Conservation (phyloP, 2,113 vertebrate genomes). For the Ictidomys tridecemlineatus region DNA sequence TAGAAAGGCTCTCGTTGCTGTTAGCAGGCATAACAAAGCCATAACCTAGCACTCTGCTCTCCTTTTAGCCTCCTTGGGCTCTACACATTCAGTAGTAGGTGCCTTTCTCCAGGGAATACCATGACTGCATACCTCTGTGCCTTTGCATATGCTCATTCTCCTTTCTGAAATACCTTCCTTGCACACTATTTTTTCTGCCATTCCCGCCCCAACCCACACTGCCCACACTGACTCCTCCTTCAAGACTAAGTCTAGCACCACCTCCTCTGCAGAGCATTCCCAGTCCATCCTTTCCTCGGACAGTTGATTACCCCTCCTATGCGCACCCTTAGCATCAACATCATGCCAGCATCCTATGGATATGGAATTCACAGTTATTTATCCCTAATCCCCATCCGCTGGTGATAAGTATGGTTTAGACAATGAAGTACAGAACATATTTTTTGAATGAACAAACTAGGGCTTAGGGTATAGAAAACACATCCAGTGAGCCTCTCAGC, state of each 20-base stretch:
- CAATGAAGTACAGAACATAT: not conserved
- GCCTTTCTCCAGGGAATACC: not conserved
- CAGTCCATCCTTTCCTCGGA: not conserved
- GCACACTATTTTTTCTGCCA: not conserved
- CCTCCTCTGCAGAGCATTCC: not conserved
- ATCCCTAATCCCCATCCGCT: not conserved
- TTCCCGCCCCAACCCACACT: not conserved
- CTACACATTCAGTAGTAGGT: not conserved
- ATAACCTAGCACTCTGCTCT: not conserved
- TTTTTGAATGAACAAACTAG: not conserved
- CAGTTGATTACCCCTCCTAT: not conserved
- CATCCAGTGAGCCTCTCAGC: not conserved
- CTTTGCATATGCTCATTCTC: not conserved
- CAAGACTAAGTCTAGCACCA: not conserved
- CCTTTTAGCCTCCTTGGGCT: not conserved
- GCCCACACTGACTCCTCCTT: not conserved
- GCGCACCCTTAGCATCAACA: rapidly evolving
- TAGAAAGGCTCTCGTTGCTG: not conserved
- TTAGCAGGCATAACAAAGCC: no score
- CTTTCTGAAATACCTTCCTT: not conserved
- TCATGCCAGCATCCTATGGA: not conserved
- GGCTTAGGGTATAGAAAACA: not conserved
- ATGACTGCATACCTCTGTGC: not conserved
- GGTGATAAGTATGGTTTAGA: not conserved
- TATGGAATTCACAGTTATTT: not conserved